Evolutionary conservation across 1,140 invertebrate species (phyloP), one percentile per base, ranked within the genome.

Genomic region (Bombus superbus): DNA sequence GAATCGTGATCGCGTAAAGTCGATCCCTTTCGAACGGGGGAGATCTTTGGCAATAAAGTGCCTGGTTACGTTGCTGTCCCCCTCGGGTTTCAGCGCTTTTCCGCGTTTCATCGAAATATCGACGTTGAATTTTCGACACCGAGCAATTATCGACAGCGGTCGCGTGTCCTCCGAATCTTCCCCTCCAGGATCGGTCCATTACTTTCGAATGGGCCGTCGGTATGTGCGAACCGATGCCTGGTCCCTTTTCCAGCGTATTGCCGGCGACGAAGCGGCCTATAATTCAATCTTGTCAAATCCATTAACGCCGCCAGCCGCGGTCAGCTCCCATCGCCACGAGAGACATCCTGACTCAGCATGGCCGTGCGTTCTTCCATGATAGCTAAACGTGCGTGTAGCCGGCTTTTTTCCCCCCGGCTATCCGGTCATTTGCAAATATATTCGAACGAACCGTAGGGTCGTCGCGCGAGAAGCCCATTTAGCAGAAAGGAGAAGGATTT

Each of bases 261-360:
- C 76, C 81, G 78, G 68, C 83, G 84, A 90, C 81, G 82, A 40
- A 76, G 66, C 80, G 85, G 84, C 74, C 91, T 89, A 92, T 92
- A 92, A 92, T 92, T 92, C 91, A 92, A 92, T 92, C 91, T 92
- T 92, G 91, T 92, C 91, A 92, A 92, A 92, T 92, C 87, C 91
- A 92, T 92, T 92, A 92, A 91, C 90, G 81, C 85, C 80, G 64
- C 38, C 81, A 72, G 81, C 80, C 72, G 57, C 80, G 80, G 87
- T 81, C 66, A 71, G 89, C 66, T 83, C 77, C 66, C 79, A 64
- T 89, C 69, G 81, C 38, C 73, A 57, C 69, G 74, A 84, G 59
- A 75, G 72, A 86, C 83, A 66, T 40, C 47, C 87, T 89, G 88
- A 89, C 72, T 89, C 88, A 89, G 66, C 59, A 75, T 28, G 38